Conservation (phyloP, 2,888 invertebrate species). For the Tipula confusa region DNA sequence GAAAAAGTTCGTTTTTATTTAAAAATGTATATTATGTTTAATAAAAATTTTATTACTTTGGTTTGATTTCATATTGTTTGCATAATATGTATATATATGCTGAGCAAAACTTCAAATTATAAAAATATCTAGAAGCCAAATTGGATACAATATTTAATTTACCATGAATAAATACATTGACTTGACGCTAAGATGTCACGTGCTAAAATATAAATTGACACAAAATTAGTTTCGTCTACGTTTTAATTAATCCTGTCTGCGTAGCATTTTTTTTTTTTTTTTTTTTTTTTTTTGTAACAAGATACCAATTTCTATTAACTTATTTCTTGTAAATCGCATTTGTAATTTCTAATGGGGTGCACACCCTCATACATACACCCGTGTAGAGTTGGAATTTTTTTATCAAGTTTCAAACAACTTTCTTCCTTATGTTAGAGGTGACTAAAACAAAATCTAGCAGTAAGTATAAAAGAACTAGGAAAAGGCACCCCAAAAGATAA, state of each 20-base stretch:
- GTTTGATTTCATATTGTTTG: neutral
- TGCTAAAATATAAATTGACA: neutral
- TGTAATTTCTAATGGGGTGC: neutral
- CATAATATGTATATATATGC: neutral
- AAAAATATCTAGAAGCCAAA: neutral
- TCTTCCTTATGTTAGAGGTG: too few relatives aligned
- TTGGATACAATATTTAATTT: neutral
- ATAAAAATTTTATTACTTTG: slow-evolving; percentile 3
- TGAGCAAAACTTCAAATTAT: neutral
- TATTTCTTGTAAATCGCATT: neutral
- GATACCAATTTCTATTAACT: neutral
- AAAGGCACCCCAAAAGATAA: too few relatives aligned
- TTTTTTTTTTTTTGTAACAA: neutral
- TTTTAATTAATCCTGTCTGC: neutral
- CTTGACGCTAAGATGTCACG: neutral
- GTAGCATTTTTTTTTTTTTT: neutral
- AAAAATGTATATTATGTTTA: neutral
- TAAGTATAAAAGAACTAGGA: too few relatives aligned
- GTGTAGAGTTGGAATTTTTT: too few relatives aligned
- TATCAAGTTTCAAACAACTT: too few relatives aligned
- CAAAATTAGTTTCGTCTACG: neutral
- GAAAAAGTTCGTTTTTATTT: neutral
- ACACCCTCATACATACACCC: neutral
- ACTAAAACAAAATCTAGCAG: too few relatives aligned
- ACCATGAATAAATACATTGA: too few relatives aligned